phyloP scores from a whole-genome alignment of 2,113 vertebrate genomes.

The Glaucomys volans region DNA sequence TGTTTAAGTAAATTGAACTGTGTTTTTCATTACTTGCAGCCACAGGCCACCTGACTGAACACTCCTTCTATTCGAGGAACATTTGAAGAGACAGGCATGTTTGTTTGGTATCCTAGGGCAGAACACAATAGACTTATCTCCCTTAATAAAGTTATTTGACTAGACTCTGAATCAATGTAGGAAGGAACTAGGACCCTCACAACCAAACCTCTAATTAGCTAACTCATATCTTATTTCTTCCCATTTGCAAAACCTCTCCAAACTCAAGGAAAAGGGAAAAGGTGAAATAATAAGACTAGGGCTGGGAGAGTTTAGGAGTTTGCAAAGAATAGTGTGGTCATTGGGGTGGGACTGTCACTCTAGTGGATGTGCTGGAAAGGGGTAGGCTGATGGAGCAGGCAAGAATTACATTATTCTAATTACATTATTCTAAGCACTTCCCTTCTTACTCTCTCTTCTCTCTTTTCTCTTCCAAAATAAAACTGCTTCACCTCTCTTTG shows the following conservation, averaged over 20 bases:
- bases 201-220: neutral
- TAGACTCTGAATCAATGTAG: neutral
- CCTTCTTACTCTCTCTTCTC: neutral
- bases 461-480: neutral
- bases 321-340: neutral
- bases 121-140: neutral
- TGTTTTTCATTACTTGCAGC: neutral
- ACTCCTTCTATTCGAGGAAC: neutral
- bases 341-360: neutral
- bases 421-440: neutral
- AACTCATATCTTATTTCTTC: neutral
- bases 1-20: neutral
- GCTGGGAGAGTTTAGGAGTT: neutral
- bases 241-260: neutral
- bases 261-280: neutral
- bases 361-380: no score
- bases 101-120: neutral
- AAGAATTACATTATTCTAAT: neutral
- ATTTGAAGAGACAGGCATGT: neutral
- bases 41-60: neutral
- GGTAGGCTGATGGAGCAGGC: neutral
- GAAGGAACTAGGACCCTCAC: neutral
- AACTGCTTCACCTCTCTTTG: neutral
- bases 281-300: neutral
- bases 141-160: neutral